phyloP scores from a whole-genome alignment of 2,888 invertebrate species.

The Ophonus ardosiacus region DNA sequence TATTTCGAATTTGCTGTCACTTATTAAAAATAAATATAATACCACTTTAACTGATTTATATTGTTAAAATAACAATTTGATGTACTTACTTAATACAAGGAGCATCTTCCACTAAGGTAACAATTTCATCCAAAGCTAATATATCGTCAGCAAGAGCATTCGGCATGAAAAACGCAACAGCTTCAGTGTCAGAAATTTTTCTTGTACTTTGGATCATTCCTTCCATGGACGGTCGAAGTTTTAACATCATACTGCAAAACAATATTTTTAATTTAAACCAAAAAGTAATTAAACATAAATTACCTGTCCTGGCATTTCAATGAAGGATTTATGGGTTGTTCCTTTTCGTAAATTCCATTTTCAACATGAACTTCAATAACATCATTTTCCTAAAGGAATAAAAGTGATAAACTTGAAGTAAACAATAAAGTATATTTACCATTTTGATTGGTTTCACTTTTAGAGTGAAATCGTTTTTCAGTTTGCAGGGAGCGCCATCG shows the following conservation, averaged over 20 bases:
- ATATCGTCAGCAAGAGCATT: not conserved
- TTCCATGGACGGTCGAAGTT: not conserved
- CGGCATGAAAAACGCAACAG: conserved; percentile 20
- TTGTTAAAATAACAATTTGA: not conserved
- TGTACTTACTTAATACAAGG: conserved; percentile 17
- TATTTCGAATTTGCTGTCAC: too few species aligned
- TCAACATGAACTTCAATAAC: conserved; percentile 26
- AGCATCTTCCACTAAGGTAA: not conserved
- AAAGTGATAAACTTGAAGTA: not conserved
- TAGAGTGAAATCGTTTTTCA: conserved; percentile 55
- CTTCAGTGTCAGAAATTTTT: not conserved
- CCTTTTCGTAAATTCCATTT: conserved; percentile 31
- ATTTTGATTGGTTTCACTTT: conserved; percentile 64
- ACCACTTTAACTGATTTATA: not conserved
- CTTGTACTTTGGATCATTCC: conserved; percentile 1
- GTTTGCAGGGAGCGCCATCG: conserved; percentile 55
- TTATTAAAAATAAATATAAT: too few species aligned
- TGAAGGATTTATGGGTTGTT: not conserved
- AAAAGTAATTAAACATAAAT: not conserved
- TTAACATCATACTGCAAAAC: not conserved
- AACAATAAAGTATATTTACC: not conserved
- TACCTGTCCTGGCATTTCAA: not conserved
- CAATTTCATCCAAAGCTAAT: not conserved
- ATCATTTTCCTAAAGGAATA: conserved; percentile 48
- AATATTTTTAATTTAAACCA: not conserved